Evolutionary conservation across 2,113 vertebrate species (phyloP).

Genomic region (Eupsittula cactorum): DNA sequence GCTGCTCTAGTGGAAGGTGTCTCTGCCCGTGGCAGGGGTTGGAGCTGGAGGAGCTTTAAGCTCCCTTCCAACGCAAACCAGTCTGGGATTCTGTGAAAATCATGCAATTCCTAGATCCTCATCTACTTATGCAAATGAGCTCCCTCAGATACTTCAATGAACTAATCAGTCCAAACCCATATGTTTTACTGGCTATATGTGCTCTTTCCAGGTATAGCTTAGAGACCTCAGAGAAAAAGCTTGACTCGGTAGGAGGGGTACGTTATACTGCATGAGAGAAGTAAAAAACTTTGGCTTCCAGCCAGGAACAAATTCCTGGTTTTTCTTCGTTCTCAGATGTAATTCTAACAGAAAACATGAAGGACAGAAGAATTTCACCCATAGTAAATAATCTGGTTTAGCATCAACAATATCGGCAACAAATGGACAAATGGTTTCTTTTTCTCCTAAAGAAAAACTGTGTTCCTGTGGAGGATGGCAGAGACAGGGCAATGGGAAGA

Average conservation of each 20-base stretch:
- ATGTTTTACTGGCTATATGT: fast-evolving
- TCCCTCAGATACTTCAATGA: background rate
- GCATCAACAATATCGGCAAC: background rate
- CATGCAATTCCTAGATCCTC: background rate
- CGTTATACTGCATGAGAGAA: background rate
- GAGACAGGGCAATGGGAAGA: background rate
- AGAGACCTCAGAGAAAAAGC: background rate
- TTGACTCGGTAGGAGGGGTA: background rate
- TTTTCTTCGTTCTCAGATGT: background rate
- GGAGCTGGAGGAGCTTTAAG: background rate
- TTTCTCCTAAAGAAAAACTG: background rate
- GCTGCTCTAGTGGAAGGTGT: background rate
- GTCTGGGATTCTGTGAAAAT: background rate
- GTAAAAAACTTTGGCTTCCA: background rate
- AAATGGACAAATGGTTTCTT: background rate
- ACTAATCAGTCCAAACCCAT: background rate
- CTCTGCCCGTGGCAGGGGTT: background rate
- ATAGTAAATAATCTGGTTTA: background rate
- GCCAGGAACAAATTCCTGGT: background rate
- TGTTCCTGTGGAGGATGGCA: background rate
- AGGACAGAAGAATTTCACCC: background rate
- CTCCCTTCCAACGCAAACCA: background rate
- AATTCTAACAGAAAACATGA: background rate
- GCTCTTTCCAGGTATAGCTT: background rate
- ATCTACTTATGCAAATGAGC: background rate